A percentile compares a stretch with the other conserved stretches of the same genome.
Evolutionary conservation across 1,140 invertebrate genomes (phyloP).

Genomic region (Anastatus disparis): DNA sequence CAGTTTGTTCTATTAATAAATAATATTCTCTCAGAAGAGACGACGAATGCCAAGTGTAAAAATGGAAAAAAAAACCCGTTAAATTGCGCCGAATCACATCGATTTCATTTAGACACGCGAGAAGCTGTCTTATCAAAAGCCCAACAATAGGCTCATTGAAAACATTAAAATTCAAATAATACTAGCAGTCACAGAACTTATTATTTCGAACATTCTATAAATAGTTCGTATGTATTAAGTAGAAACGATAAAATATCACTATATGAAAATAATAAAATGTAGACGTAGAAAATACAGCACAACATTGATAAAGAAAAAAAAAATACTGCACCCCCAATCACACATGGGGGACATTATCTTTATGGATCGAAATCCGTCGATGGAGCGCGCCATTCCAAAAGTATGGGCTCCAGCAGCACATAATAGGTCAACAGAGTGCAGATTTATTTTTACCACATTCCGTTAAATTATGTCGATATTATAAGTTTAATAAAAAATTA

Average conservation of each 20-base stretch:
- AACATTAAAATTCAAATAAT: no score
- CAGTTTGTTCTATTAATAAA: conserved; percentile 23
- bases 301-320: no score
- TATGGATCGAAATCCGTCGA: neutral
- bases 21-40: neutral
- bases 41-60: neutral
- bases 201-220: no score
- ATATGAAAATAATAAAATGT: neutral
- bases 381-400: conserved; percentile 15
- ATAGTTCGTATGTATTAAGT: no score
- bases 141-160: neutral
- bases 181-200: no score
- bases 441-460: no score
- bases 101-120: neutral
- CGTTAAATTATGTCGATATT: no score
- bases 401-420: no score
- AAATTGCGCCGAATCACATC: neutral
- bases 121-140: neutral
- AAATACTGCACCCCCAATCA: no score
- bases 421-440: conserved; percentile 31
- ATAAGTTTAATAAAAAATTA: no score
- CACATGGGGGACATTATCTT: no score
- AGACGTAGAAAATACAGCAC: neutral
- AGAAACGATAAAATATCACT: neutral
- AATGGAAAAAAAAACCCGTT: neutral